phyloP scores from a whole-genome alignment of 2,113 vertebrate genomes.

The Bubalus kerabau region DNA sequence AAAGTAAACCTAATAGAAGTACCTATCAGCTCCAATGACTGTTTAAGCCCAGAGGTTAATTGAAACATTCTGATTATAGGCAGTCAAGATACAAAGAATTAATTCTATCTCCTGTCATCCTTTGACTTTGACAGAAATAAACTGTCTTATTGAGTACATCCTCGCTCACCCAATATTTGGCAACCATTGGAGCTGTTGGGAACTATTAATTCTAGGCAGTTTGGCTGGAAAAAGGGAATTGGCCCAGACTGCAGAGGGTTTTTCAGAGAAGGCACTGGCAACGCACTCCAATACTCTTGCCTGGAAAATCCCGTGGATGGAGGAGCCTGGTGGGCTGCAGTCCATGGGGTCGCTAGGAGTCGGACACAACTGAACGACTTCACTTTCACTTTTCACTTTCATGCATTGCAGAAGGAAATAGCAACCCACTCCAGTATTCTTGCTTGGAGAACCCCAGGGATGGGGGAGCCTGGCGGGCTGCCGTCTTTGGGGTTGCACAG shows the following conservation, averaged over 20 bases:
- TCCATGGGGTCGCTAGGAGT: no score
- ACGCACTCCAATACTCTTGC: no score
- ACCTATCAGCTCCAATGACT: not conserved
- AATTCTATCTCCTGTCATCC: not conserved
- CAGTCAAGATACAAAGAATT: not conserved
- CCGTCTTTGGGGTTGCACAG: no score
- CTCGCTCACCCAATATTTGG: not conserved
- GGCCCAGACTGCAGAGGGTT: not conserved
- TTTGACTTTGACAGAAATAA: conserved; percentile 20
- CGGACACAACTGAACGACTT: no score
- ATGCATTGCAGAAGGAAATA: no score
- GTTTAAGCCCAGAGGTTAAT: not conserved
- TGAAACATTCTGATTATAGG: not conserved
- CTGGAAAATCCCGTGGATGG: no score
- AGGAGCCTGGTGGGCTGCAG: no score
- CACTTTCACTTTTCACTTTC: no score
- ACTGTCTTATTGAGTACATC: not conserved
- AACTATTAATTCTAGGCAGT: not conserved
- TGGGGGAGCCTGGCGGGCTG: no score
- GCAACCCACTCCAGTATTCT: no score
- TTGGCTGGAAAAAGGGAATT: not conserved
- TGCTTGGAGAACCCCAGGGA: no score
- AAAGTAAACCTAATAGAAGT: not conserved
- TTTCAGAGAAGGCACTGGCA: no score
- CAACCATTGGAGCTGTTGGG: not conserved